These are phyloP conservation scores for Nymphicus hollandicus DNA, from an alignment of 2,113 vertebrate species.

Conservation along the genomic window DNA sequence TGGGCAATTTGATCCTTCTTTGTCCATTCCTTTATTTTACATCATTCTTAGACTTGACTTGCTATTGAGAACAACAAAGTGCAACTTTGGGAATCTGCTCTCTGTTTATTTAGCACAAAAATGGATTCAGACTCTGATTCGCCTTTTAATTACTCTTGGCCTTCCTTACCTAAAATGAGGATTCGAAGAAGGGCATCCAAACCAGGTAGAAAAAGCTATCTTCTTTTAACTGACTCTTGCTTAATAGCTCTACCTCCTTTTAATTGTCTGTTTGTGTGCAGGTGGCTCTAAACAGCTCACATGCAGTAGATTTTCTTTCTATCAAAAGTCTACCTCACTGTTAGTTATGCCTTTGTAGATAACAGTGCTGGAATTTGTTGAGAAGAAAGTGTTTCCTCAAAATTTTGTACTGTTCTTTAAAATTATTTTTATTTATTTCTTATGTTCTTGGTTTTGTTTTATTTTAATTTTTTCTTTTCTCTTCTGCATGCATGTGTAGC, in stretches of 20 bases:
- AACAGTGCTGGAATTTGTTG: background rate
- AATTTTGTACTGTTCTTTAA: background rate
- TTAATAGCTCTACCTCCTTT: conserved; percentile 1
- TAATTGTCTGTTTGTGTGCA: background rate
- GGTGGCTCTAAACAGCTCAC: background rate
- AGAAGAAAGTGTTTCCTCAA: background rate
- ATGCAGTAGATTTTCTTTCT: background rate
- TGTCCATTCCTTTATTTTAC: conserved; percentile 74
- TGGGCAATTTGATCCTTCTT: conserved; percentile 74
- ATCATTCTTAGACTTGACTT: conserved; percentile 69
- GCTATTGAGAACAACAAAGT: conserved; percentile 46
- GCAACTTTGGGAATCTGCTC: conserved; percentile 23
- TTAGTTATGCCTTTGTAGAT: background rate
- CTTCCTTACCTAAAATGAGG: conserved; percentile 95
- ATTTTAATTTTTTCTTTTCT: background rate
- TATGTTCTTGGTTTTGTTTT: background rate
- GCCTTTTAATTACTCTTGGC: conserved; percentile 99
- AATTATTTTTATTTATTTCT: background rate
- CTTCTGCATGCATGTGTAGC: background rate
- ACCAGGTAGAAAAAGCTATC: conserved; percentile 81
- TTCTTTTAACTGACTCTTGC: background rate
- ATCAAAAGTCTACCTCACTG: background rate
- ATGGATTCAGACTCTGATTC: conserved; percentile 99
- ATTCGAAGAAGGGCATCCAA: conserved; percentile 85
- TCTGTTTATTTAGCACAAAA: conserved; percentile 42